Conservation (phyloP, 2,888 invertebrate species). For the Chelonus formosanus region DNA sequence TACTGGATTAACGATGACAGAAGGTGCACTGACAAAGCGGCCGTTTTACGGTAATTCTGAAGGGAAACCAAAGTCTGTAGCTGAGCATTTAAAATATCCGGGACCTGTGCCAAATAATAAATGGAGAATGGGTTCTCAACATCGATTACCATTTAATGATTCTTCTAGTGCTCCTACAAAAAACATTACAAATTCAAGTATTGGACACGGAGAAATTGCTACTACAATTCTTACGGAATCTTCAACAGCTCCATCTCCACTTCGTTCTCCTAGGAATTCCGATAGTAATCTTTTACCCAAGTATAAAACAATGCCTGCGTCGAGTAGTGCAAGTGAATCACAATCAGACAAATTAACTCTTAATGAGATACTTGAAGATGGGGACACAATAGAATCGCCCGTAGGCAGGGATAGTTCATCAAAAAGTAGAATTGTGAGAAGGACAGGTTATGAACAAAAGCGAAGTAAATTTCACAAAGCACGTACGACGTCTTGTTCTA, state of each 20-base stretch:
- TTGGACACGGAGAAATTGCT: constrained; percentile 38
- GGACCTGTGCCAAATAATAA: constrained; percentile 51
- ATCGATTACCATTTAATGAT: constrained; percentile 48
- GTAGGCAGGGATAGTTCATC: constrained; percentile 37
- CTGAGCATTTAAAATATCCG: constrained; percentile 54
- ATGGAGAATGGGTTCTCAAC: constrained; percentile 60
- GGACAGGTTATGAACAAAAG: constrained; percentile 68
- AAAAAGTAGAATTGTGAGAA: constrained; percentile 51
- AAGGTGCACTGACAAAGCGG: constrained; percentile 39
- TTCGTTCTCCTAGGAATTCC: constrained; percentile 60
- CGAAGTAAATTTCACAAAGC: constrained; percentile 77
- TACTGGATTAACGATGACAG: constrained; percentile 35
- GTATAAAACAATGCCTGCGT: constrained; percentile 71
- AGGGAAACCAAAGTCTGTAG: constrained; percentile 55
- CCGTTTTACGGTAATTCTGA: constrained; percentile 44
- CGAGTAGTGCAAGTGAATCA: constrained; percentile 63
- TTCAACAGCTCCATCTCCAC: constrained; percentile 68
- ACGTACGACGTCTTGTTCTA: constrained; percentile 89
- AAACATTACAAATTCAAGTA: constrained; percentile 9
- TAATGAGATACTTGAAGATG: constrained; percentile 77
- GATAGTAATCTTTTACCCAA: constrained; percentile 62
- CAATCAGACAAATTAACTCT: constrained; percentile 66
- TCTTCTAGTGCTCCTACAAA: constrained; percentile 34
- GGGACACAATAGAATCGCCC: constrained; percentile 58
- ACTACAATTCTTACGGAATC: constrained; percentile 68